phyloP scores from a whole-genome alignment of 2,797 vertebrate genomes.

The Cirrhinus mrigala region DNA sequence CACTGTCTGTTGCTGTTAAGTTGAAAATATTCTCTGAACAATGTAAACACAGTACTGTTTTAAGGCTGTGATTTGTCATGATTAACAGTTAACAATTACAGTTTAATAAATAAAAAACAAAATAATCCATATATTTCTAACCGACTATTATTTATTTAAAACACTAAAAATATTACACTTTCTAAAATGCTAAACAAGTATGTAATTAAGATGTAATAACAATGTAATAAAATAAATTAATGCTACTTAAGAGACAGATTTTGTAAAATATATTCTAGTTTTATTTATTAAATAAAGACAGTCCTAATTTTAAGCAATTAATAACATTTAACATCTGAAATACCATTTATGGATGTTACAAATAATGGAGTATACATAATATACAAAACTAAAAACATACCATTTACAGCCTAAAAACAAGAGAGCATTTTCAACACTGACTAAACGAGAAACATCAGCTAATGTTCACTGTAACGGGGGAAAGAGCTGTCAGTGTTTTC shows the following conservation, averaged over 20 bases:
- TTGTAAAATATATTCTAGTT: neutral
- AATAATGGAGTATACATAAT: neutral
- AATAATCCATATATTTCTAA: neutral
- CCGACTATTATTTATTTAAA: neutral
- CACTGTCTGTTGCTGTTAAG: neutral
- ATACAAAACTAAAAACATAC: neutral
- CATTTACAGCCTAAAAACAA: neutral
- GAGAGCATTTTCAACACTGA: constrained; percentile 46
- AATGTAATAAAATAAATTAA: neutral
- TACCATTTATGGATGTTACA: neutral
- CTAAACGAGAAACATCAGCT: constrained; percentile 48
- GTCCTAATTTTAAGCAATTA: too few species aligned
- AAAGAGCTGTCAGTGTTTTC: constrained; percentile 29
- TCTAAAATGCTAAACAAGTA: neutral
- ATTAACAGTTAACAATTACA: neutral
- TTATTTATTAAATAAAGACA: neutral
- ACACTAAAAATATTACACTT: neutral
- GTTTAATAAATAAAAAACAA: neutral
- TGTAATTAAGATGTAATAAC: neutral
- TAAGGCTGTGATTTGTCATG: neutral
- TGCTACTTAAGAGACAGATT: neutral
- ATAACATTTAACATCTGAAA: neutral
- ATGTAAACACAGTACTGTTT: neutral
- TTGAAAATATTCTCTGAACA: neutral
- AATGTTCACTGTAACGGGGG: constrained; percentile 46